A percentile compares a stretch with the other conserved stretches of the same genome.
These are phyloP conservation scores for Stichodactyla helianthus DNA, from an alignment of 64 coral and sea anemone genomes.

Conservation along the genomic window DNA sequence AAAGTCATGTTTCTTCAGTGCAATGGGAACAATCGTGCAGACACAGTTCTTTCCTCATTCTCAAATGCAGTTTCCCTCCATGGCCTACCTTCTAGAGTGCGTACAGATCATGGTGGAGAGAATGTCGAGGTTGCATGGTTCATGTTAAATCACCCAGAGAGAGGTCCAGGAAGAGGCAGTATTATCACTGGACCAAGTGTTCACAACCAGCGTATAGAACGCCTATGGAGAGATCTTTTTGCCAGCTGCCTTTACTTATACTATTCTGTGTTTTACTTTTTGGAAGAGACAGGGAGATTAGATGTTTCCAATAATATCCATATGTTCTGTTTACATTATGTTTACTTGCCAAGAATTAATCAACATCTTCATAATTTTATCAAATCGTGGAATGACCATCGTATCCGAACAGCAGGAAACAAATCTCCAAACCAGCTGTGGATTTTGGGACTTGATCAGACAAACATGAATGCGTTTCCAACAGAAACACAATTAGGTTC, in stretches of 20 bases:
- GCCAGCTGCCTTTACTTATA: slow-evolving; percentile 22
- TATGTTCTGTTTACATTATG: slow-evolving; percentile 26
- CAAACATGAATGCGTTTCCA: background rate
- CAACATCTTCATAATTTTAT: slow-evolving; percentile 17
- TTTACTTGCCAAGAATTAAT: slow-evolving; percentile 16
- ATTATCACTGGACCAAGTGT: slow-evolving; percentile 24
- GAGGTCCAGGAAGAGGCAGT: slow-evolving; percentile 23
- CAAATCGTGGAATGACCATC: slow-evolving; percentile 32
- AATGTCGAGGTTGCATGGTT: slow-evolving; percentile 41
- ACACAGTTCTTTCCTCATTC: slow-evolving; percentile 14
- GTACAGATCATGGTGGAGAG: slow-evolving; percentile 21
- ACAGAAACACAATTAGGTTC: background rate
- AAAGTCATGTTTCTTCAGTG: slow-evolving; percentile 4
- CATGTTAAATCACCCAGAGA: slow-evolving; percentile 13
- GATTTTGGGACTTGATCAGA: slow-evolving; percentile 29
- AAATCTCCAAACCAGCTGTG: slow-evolving; percentile 54
- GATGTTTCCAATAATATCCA: slow-evolving; percentile 27
- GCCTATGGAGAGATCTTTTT: slow-evolving; percentile 3
- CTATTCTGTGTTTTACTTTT: slow-evolving; percentile 27
- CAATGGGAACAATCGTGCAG: background rate
- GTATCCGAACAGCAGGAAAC: slow-evolving; percentile 48
- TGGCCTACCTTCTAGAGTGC: slow-evolving; percentile 32
- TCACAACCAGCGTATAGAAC: slow-evolving; percentile 25
- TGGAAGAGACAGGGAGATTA: slow-evolving; percentile 8
- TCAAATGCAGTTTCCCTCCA: slow-evolving; percentile 14